A percentile compares a stretch with the other conserved stretches of the same genome.
Evolutionary conservation across 2,888 invertebrate species (phyloP).

Genomic region (Conops quadrifasciatus): DNA sequence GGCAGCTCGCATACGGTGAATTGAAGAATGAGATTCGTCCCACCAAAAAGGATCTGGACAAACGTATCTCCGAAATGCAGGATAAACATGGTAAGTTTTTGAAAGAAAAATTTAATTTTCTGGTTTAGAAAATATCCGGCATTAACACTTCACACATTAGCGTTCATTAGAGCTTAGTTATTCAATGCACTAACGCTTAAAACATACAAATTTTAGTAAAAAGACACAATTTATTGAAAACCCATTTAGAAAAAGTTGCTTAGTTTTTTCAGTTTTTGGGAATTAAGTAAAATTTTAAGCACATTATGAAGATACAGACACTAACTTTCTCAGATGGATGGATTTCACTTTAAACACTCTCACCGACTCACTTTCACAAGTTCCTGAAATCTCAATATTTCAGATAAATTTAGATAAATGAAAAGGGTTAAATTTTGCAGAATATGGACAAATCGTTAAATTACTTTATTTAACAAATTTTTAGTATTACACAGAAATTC

Average conservation of each 20-base stretch:
- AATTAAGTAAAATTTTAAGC: background rate
- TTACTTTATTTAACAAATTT: too few relatives aligned
- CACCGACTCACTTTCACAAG: too few relatives aligned
- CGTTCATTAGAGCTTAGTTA: too few relatives aligned
- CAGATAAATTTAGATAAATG: too few relatives aligned
- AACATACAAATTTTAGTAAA: background rate
- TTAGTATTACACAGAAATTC: too few relatives aligned
- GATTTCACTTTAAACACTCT: conserved; percentile 5
- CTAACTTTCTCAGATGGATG: too few relatives aligned
- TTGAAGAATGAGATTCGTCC: conserved; percentile 70
- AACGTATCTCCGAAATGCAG: conserved; percentile 81
- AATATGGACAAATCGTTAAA: too few relatives aligned
- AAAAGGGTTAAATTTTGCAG: too few relatives aligned
- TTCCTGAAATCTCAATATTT: too few relatives aligned
- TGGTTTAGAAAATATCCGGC: background rate
- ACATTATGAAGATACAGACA: background rate
- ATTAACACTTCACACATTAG: background rate
- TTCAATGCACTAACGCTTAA: too few relatives aligned
- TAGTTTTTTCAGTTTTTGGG: background rate
- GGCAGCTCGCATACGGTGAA: conserved; percentile 71
- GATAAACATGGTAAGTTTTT: conserved; percentile 81
- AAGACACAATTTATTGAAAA: background rate
- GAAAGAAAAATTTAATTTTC: too few relatives aligned
- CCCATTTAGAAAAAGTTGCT: background rate
- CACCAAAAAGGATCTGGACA: conserved; percentile 75